Conservation (phyloP, 64 coral and sea anemone species). For the Acropora yongei region DNA sequence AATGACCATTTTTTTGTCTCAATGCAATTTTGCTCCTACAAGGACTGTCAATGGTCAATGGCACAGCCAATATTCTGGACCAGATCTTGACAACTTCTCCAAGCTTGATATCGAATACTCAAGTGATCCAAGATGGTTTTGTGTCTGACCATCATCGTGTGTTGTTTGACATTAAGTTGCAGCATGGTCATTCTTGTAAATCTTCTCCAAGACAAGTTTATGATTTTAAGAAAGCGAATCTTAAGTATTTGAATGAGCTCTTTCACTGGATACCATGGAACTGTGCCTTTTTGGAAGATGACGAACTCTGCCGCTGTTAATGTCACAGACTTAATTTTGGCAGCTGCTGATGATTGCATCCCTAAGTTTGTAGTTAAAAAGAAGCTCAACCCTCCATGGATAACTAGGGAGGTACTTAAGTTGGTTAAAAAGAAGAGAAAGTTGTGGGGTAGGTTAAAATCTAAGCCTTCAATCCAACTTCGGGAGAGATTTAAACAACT, state of each 20-base stretch:
- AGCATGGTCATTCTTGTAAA: slow-evolving; percentile 39
- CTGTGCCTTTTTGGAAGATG: slow-evolving; percentile 16
- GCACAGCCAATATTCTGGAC: slow-evolving; percentile 28
- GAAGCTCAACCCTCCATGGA: slow-evolving; percentile 16
- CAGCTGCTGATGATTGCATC: slow-evolving; percentile 50
- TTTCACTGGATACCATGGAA: slow-evolving; percentile 60
- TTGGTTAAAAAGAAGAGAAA: neutral
- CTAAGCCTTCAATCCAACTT: slow-evolving; percentile 2
- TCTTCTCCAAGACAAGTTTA: slow-evolving; percentile 57
- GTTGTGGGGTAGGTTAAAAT: neutral
- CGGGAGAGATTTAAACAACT: neutral
- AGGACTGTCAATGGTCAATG: slow-evolving; percentile 27
- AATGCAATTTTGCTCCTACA: slow-evolving; percentile 29
- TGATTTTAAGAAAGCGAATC: slow-evolving; percentile 53
- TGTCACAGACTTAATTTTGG: slow-evolving; percentile 40
- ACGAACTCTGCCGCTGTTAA: slow-evolving; percentile 7
- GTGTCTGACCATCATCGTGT: slow-evolving; percentile 28
- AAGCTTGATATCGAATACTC: slow-evolving; percentile 28
- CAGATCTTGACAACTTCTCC: slow-evolving; percentile 28
- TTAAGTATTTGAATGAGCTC: slow-evolving; percentile 48
- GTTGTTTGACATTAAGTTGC: slow-evolving; percentile 25
- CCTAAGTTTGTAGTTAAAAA: slow-evolving; percentile 65
- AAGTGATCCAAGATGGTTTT: slow-evolving; percentile 35
- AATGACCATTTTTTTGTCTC: slow-evolving; percentile 25
- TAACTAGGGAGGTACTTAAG: neutral